A percentile compares a stretch with the other conserved stretches of the same genome.
Conservation (phyloP, 2,888 invertebrate species). For the Linnaemya vulpina region DNA sequence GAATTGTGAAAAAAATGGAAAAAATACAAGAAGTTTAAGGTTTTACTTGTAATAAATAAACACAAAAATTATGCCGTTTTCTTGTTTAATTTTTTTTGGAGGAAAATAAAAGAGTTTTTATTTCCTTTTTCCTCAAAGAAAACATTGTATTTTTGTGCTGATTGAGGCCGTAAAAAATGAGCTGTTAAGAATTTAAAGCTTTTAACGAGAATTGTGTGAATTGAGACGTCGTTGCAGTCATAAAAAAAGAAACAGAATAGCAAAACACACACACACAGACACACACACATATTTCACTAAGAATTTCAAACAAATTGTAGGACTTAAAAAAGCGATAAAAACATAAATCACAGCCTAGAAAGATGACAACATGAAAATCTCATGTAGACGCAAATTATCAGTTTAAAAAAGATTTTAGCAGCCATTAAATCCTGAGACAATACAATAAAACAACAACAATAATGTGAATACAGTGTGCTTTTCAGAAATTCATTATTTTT, state of each 20-base stretch:
- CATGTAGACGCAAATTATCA: background rate
- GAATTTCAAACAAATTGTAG: constrained; percentile 19
- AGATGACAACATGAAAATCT: background rate
- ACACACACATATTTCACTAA: background rate
- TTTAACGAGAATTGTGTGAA: constrained; percentile 37
- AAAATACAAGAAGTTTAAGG: constrained; percentile 30
- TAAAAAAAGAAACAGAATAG: background rate
- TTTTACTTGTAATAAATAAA: constrained; percentile 58
- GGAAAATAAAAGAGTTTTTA: background rate
- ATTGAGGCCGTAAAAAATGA: constrained; percentile 31
- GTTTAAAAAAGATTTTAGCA: background rate
- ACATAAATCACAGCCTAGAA: constrained; percentile 21
- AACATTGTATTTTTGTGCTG: background rate
- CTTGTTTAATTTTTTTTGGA: background rate
- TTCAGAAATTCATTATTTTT: too few species aligned
- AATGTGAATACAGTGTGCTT: too few species aligned
- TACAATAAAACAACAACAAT: too few species aligned
- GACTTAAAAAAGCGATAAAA: constrained; percentile 1
- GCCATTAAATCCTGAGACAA: too few species aligned
- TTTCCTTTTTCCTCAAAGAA: background rate
- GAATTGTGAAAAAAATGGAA: background rate
- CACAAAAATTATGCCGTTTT: constrained; percentile 40
- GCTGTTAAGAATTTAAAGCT: constrained; percentile 58
- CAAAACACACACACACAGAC: background rate
- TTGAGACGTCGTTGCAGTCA: background rate